Evolutionary conservation across 2,113 vertebrate species (phyloP), one percentile per base, ranked within the genome.

Genomic region (Paracanthobrama guichenoti): DNA sequence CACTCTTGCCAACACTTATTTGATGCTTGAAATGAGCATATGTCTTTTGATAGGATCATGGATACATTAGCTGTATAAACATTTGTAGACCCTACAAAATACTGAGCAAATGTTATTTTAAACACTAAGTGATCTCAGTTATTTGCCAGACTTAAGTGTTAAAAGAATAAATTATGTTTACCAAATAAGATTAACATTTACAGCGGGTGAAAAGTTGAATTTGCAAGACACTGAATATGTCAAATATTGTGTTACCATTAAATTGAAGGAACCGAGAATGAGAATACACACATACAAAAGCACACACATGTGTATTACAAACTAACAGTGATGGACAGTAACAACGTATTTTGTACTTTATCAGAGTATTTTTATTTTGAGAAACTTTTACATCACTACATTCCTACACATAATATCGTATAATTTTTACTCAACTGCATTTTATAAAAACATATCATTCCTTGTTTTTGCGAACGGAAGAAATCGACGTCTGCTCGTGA

Each of bases 141-240:
- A 84, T 87, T 87, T 60, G 59, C 26, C 71, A 81, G 22, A 76
- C 24, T 84, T 74, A 44, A 78, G n/a, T 79, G 64, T 53, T 82
- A 12, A 28, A 20, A 77, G 4, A 84, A 77, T 81, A 71, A 71
- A 81, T 87, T 72, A 72, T 53, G 64, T 57, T 64, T 18, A 48
- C n/a, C 39, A 42, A 39, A 62, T 80, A 64, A 75, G 6, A 67
- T 79, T 72, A 79, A 57, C 18, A 24, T 67, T 79, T 53, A 75
- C 20, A 86, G 48, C 2, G 8, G 2, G 55, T 79, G 11, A 28
- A 55, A 76, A 20, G 50, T 35, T 76, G 48, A 57, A n/a, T 76
- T 6, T 76, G 26, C 55, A 44, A 16, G 53, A 42, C 73, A 31
- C 11, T 60, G 55, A 78, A 78, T 60, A 42, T 76, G 4, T 73